phyloP scores from a whole-genome alignment of 2,113 vertebrate species.

The Fregetta grallaria region DNA sequence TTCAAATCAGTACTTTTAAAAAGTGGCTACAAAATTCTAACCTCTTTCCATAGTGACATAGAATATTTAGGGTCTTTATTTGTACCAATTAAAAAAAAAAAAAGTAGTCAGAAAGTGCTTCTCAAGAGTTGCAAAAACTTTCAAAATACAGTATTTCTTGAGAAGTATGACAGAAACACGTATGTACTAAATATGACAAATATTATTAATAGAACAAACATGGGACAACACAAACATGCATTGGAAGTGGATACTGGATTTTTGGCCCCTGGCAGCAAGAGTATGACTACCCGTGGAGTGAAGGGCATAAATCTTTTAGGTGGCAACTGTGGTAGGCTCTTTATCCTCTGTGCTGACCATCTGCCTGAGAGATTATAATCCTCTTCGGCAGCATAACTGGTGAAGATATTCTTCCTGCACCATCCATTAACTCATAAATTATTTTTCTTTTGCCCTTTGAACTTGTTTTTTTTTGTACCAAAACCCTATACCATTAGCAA shows the following conservation, averaged over 20 bases:
- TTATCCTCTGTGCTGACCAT: background rate
- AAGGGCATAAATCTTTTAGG: background rate
- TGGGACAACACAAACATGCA: background rate
- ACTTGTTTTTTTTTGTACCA: background rate
- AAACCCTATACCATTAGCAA: fast-evolving
- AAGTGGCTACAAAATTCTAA: background rate
- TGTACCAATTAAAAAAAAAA: background rate
- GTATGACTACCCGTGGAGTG: background rate
- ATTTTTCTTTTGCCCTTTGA: background rate
- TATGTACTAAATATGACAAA: background rate
- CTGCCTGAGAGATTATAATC: background rate
- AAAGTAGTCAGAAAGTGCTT: background rate
- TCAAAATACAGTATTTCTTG: background rate
- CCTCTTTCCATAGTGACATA: background rate
- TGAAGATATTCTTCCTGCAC: background rate
- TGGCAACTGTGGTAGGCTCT: background rate
- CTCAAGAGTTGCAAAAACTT: background rate
- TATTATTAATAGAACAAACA: background rate
- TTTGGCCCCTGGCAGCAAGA: background rate
- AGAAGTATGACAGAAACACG: background rate
- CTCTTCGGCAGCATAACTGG: background rate
- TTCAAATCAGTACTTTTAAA: background rate
- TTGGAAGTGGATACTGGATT: background rate
- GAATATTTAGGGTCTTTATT: background rate
- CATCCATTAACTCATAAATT: background rate